phyloP scores from a whole-genome alignment of 2,797 vertebrate species.

The Pantherophis alleghaniensis region DNA sequence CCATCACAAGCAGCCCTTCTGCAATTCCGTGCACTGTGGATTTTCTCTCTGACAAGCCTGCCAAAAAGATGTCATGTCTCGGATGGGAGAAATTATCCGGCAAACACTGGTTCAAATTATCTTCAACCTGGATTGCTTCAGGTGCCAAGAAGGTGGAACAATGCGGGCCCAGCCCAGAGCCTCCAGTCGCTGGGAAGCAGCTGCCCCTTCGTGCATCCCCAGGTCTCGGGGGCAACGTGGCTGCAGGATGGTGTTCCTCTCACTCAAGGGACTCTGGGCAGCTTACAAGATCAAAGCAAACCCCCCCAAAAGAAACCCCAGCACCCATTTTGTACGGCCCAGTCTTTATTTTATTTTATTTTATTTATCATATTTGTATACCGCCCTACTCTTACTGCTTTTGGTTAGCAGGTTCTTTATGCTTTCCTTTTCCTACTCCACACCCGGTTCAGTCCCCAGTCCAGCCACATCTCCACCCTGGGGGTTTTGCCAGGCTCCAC shows the following conservation, averaged over 20 bases:
- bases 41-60: not conserved
- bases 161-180: too few species aligned
- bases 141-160: not conserved
- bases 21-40: too few species aligned
- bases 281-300: not conserved
- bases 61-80: not conserved
- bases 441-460: not conserved
- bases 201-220: rapidly evolving
- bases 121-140: not conserved
- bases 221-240: not conserved
- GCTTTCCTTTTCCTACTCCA: not conserved
- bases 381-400: too few species aligned
- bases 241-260: not conserved
- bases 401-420: not conserved
- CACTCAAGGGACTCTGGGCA: not conserved
- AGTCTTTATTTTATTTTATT: too few species aligned
- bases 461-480: not conserved
- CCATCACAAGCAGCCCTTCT: not conserved
- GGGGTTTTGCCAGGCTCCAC: not conserved
- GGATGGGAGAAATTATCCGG: not conserved
- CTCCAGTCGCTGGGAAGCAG: not conserved
- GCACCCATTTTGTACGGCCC: not conserved
- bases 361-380: too few species aligned
- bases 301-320: not conserved
- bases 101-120: not conserved